These are phyloP conservation scores for Bombycilla garrulus DNA, from an alignment of 2,113 vertebrate species.

Conservation along the genomic window DNA sequence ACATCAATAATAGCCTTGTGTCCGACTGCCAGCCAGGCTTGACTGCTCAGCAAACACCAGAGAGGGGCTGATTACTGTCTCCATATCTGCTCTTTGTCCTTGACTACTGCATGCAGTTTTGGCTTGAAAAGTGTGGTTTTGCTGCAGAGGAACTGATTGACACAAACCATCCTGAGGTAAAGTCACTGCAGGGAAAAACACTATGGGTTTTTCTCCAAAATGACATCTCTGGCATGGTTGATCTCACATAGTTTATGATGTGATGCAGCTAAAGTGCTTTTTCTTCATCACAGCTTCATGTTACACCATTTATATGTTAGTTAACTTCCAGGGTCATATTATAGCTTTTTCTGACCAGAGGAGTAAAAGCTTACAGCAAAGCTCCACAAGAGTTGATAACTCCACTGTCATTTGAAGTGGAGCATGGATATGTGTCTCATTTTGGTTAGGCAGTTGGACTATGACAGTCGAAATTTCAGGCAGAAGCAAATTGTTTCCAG, in stretches of 20 bases:
- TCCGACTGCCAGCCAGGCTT: not conserved
- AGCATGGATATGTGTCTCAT: not conserved
- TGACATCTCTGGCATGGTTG: not conserved
- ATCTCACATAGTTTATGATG: not conserved
- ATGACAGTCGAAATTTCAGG: not conserved
- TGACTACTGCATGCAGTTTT: not conserved
- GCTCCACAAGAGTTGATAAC: not conserved
- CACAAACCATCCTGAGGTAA: not conserved
- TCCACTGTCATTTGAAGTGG: not conserved
- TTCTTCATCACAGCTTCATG: not conserved
- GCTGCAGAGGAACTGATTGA: not conserved
- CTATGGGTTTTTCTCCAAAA: not conserved
- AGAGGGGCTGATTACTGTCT: not conserved
- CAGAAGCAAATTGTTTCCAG: not conserved
- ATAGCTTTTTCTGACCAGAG: not conserved
- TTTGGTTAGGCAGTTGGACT: not conserved
- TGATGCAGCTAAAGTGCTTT: not conserved
- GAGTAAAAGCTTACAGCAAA: not conserved
- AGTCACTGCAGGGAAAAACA: not conserved
- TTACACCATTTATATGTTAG: not conserved
- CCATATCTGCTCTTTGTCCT: not conserved
- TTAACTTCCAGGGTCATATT: not conserved
- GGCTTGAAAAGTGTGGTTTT: not conserved
- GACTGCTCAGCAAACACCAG: not conserved
- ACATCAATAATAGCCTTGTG: not conserved